Conservation (phyloP, 2,113 vertebrate genomes). For the Puntigrus tetrazona region DNA sequence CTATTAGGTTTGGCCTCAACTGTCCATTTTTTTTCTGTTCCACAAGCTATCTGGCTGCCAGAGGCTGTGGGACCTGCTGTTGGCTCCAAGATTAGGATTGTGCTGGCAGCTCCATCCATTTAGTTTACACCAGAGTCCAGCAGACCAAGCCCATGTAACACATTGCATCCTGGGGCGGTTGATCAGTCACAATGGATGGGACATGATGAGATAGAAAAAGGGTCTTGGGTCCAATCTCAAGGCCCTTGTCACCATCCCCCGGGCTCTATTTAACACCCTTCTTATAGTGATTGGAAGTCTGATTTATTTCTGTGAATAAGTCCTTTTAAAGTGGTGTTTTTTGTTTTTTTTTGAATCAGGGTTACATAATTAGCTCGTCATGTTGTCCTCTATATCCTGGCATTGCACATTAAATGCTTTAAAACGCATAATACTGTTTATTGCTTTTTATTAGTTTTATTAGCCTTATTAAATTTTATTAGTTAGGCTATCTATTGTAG, state of each 20-base stretch:
- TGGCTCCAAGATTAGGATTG: slow-evolving; percentile 42
- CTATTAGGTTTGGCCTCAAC: not conserved
- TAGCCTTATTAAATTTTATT: not conserved
- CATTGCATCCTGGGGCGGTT: slow-evolving; percentile 14
- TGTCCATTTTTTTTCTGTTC: not conserved
- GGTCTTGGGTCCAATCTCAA: slow-evolving; percentile 17
- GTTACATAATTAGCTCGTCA: not conserved
- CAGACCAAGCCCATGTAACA: not conserved
- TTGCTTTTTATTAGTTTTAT: not conserved
- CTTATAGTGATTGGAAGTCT: not conserved
- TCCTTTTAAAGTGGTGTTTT: not conserved
- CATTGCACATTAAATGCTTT: not conserved
- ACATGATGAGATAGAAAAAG: slow-evolving; percentile 34
- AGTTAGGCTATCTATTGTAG: not conserved
- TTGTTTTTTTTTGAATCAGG: too few species aligned
- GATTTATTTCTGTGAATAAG: not conserved
- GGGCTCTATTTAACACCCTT: not conserved
- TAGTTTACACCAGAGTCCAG: slow-evolving; percentile 5
- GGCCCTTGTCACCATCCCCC: not conserved
- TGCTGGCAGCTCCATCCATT: slow-evolving; percentile 43
- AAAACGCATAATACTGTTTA: not conserved
- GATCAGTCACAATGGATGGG: slow-evolving; percentile 31
- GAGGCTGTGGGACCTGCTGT: slow-evolving; percentile 12
- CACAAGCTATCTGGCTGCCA: slow-evolving; percentile 32
- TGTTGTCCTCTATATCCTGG: not conserved